These are phyloP conservation scores for Agelaius tricolor DNA, from an alignment of 2,113 vertebrate species.

Conservation along the genomic window DNA sequence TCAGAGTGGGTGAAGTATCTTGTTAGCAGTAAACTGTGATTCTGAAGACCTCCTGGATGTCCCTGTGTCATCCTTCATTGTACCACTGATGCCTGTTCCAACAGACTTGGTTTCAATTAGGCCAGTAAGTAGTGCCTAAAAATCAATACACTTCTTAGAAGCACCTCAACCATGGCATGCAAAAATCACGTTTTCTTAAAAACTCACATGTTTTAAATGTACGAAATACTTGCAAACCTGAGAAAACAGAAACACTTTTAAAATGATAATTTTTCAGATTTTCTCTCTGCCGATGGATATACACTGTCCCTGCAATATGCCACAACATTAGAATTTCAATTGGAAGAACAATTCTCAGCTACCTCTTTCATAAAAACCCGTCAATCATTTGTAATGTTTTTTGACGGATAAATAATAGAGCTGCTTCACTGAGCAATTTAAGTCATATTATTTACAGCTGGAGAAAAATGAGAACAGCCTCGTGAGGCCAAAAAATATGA, in stretches of 20 bases:
- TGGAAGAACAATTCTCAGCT: slow-evolving; percentile 61
- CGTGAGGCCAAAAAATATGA: not conserved
- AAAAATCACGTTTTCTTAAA: not conserved
- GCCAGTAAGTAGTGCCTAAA: not conserved
- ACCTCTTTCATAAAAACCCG: slow-evolving; percentile 58
- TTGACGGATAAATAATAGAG: slow-evolving; percentile 66
- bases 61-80: not conserved
- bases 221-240: not conserved
- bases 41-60: not conserved
- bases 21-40: not conserved
- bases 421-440: slow-evolving; percentile 61
- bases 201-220: not conserved
- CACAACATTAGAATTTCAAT: slow-evolving; percentile 53
- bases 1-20: not conserved
- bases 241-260: not conserved
- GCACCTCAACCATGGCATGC: not conserved
- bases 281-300: not conserved
- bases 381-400: slow-evolving; percentile 67
- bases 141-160: not conserved
- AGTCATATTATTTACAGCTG: slow-evolving; percentile 71
- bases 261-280: not conserved
- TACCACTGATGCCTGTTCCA: not conserved
- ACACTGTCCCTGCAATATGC: not conserved
- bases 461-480: slow-evolving; percentile 54
- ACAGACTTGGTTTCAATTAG: not conserved